These are phyloP conservation scores for Pholis gunnellus DNA, from an alignment of 2,113 vertebrate genomes.

Conservation along the genomic window DNA sequence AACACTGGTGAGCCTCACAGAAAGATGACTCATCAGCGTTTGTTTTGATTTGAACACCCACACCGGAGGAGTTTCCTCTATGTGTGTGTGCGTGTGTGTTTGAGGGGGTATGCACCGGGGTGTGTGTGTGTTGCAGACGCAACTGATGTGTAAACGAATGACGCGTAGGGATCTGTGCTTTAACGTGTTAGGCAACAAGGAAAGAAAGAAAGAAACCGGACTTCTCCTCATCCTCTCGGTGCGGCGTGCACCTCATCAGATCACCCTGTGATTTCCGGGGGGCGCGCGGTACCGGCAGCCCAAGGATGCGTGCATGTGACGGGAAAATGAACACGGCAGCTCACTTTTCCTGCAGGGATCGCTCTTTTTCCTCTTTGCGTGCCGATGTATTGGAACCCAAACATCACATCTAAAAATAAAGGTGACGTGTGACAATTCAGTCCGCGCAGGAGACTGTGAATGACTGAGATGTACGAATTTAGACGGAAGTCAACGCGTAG, in stretches of 20 bases:
- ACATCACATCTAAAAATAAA: constrained; percentile 35
- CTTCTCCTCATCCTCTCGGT: constrained; percentile 19
- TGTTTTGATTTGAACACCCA: constrained; percentile 81
- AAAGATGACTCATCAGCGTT: constrained; percentile 83
- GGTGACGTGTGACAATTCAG: constrained; percentile 35
- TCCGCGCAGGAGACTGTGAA: background rate
- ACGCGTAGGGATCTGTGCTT: constrained; percentile 30
- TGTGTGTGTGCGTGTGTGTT: constrained; percentile 37
- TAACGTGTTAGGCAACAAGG: constrained; percentile 21
- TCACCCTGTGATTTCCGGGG: constrained; percentile 40
- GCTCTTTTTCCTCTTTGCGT: constrained; percentile 20
- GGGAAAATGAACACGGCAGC: constrained; percentile 54
- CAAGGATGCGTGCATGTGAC: constrained; percentile 55
- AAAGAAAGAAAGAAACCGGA: constrained; percentile 9
- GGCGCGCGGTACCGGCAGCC: constrained; percentile 13
- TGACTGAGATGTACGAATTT: constrained; percentile 7
- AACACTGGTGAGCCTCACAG: constrained; percentile 66
- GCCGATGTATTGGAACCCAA: constrained; percentile 22
- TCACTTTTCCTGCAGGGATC: constrained; percentile 56
- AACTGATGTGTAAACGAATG: constrained; percentile 48
- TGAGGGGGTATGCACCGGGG: constrained; percentile 41
- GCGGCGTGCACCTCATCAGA: constrained; percentile 33
- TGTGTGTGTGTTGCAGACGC: constrained; percentile 58
- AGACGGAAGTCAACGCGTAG: background rate
- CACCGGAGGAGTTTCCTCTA: constrained; percentile 80